Percentiles rank a stretch among this genome's conserved stretches.
Evolutionary conservation across 2,888 invertebrate genomes (phyloP).

Genomic region (Orthosia incerta): DNA sequence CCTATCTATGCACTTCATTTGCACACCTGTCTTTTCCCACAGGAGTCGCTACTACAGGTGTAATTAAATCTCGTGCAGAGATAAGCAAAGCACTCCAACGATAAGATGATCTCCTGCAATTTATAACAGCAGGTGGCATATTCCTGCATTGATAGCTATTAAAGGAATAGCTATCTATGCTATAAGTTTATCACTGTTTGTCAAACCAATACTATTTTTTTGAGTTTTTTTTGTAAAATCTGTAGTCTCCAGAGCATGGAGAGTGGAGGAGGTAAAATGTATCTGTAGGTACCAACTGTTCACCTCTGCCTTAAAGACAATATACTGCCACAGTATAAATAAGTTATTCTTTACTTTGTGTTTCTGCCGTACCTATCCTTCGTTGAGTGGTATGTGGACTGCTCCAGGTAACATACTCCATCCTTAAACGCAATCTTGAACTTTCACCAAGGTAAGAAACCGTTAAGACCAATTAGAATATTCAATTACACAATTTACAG

Average conservation of each 20-base stretch:
- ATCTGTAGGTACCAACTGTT: neutral
- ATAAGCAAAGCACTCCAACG: slow-evolving; percentile 9
- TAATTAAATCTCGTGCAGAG: neutral
- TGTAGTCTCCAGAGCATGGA: too few relatives aligned
- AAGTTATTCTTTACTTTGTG: too few relatives aligned
- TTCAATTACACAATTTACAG: too few relatives aligned
- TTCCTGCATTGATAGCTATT: neutral
- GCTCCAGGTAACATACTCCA: too few relatives aligned
- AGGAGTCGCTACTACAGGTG: neutral
- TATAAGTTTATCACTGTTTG: neutral
- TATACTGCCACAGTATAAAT: too few relatives aligned
- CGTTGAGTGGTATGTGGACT: too few relatives aligned
- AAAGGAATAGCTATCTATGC: neutral
- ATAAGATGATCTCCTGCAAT: slow-evolving; percentile 13
- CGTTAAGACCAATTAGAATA: too few relatives aligned
- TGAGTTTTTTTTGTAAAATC: too few relatives aligned
- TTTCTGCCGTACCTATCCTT: too few relatives aligned
- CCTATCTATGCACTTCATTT: neutral
- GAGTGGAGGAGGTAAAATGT: neutral
- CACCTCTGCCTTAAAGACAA: too few relatives aligned
- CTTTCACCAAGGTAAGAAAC: too few relatives aligned
- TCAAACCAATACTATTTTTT: neutral
- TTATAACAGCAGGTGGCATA: slow-evolving; percentile 1
- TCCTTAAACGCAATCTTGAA: too few relatives aligned
- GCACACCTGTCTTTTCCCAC: neutral